phyloP scores from a whole-genome alignment of 2,797 vertebrate species.

The Mergus octosetaceus region DNA sequence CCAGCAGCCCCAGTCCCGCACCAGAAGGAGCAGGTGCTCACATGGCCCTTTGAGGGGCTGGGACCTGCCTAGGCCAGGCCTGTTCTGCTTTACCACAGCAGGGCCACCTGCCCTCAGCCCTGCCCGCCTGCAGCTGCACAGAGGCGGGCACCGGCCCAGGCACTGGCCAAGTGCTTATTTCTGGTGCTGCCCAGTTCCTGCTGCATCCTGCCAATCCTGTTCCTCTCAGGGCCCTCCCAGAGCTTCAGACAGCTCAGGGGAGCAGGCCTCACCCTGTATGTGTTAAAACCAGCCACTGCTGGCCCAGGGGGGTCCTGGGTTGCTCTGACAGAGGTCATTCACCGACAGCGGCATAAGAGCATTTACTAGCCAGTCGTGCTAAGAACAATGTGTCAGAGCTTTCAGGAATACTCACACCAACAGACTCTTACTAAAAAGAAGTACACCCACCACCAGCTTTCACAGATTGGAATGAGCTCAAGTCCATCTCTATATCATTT shows the following conservation, averaged over 20 bases:
- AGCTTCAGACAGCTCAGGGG: no score
- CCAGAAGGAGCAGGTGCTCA: background rate
- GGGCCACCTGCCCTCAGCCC: no score
- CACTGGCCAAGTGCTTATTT: accelerated
- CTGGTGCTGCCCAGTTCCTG: accelerated
- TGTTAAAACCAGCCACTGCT: accelerated
- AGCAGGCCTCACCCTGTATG: accelerated
- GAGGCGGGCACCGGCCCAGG: background rate
- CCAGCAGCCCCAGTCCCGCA: no score
- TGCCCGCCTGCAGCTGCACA: no score
- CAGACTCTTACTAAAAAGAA: background rate
- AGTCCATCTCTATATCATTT: background rate
- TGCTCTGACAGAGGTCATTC: no score
- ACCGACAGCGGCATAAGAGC: background rate
- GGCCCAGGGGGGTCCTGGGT: background rate
- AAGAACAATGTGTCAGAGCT: background rate
- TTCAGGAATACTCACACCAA: background rate
- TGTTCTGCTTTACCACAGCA: accelerated
- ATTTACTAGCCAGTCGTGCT: background rate
- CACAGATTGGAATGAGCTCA: background rate
- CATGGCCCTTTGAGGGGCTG: accelerated
- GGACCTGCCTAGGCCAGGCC: no score
- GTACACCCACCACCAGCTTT: background rate
- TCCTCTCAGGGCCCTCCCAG: accelerated
- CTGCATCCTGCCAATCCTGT: accelerated